Conservation (phyloP, 2,888 invertebrate genomes). For the Drosophila seclusa region DNA sequence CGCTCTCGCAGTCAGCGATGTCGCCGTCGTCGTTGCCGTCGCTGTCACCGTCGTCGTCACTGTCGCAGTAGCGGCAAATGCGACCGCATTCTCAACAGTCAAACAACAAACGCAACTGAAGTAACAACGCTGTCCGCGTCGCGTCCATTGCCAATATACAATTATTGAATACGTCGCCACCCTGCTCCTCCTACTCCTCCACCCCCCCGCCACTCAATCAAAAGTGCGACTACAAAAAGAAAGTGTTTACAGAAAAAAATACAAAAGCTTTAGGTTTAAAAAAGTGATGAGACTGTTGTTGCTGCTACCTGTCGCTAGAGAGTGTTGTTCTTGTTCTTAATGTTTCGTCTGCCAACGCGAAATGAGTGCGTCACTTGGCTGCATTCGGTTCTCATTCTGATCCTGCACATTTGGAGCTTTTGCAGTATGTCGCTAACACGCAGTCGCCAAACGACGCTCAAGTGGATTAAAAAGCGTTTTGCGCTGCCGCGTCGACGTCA, state of each 20-base stretch:
- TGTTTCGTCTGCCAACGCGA: slow-evolving; percentile 63
- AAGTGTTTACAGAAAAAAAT: slow-evolving; percentile 38
- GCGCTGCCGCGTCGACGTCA: slow-evolving; percentile 59
- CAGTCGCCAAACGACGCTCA: slow-evolving; percentile 75
- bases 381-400: slow-evolving; percentile 78
- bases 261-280: slow-evolving; percentile 23
- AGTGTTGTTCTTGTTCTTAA: slow-evolving; percentile 46
- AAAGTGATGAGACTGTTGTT: slow-evolving; percentile 59
- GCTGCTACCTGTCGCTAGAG: slow-evolving; percentile 14
- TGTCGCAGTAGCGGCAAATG: slow-evolving; percentile 52
- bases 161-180: slow-evolving; percentile 18
- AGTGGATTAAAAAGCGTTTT: slow-evolving; percentile 82
- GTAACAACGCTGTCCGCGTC: slow-evolving; percentile 68
- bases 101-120: slow-evolving; percentile 77
- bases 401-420: slow-evolving; percentile 73
- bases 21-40: slow-evolving; percentile 21
- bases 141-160: slow-evolving; percentile 33
- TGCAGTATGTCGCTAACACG: slow-evolving; percentile 79
- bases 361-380: slow-evolving; percentile 70
- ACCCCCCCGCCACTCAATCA: neutral
- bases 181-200: neutral
- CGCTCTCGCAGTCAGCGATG: slow-evolving; percentile 50
- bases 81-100: slow-evolving; percentile 71
- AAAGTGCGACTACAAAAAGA: slow-evolving; percentile 30
- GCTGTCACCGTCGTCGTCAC: slow-evolving; percentile 6